phyloP scores from a whole-genome alignment of 2,113 vertebrate species.

The Sylvia atricapilla region DNA sequence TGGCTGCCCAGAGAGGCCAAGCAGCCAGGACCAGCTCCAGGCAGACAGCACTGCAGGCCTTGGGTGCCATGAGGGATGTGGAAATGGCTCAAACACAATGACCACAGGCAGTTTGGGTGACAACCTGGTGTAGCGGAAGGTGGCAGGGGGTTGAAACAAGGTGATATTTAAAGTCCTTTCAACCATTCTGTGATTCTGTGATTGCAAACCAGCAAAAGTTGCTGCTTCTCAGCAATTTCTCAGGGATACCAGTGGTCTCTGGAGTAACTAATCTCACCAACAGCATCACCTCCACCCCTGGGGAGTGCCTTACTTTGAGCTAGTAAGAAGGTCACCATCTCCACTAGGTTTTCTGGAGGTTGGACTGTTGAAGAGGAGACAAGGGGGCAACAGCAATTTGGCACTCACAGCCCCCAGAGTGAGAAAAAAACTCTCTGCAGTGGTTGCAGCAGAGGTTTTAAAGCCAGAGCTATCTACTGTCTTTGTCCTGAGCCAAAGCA shows the following conservation, averaged over 20 bases:
- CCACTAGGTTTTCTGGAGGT: not conserved
- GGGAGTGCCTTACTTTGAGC: not conserved
- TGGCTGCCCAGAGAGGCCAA: not conserved
- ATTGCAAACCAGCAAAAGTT: not conserved
- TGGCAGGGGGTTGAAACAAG: too few species aligned
- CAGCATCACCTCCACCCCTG: not conserved
- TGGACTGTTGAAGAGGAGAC: not conserved
- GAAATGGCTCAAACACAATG: not conserved
- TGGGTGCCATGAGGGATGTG: not conserved
- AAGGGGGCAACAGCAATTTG: not conserved
- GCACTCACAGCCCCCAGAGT: not conserved
- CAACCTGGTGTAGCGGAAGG: not conserved
- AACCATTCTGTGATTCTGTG: not conserved
- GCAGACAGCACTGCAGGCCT: not conserved
- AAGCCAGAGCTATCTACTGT: not conserved
- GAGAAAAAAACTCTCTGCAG: not conserved
- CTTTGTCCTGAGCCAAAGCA: not conserved
- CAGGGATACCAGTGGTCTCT: not conserved
- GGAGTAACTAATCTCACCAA: not conserved
- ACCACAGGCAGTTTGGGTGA: too few species aligned
- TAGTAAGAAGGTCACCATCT: not conserved
- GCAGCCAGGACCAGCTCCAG: not conserved
- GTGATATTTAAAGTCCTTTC: not conserved
- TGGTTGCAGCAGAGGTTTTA: not conserved
- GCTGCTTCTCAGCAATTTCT: not conserved